phyloP scores from a whole-genome alignment of 1,140 invertebrate genomes.

The Drosophila eugracilis region DNA sequence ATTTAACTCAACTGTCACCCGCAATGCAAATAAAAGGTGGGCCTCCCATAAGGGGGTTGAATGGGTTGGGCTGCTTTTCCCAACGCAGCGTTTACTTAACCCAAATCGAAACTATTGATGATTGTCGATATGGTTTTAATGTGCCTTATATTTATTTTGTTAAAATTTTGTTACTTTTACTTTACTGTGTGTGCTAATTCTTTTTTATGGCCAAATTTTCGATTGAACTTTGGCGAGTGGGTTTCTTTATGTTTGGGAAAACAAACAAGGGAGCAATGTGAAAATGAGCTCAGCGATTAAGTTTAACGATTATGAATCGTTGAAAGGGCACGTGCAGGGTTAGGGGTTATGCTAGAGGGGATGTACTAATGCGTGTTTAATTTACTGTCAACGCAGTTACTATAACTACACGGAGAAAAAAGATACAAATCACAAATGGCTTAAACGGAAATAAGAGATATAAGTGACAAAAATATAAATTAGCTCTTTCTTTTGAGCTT shows the following conservation, averaged over 20 bases:
- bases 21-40: slow-evolving; percentile 74
- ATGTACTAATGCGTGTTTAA: slow-evolving; percentile 51
- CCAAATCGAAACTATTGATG: slow-evolving; percentile 45
- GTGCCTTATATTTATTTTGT: slow-evolving; percentile 68
- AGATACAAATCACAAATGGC: fast-evolving
- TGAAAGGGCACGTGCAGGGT: slow-evolving; percentile 46
- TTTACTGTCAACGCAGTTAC: slow-evolving; percentile 65
- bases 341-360: background rate
- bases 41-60: slow-evolving; percentile 12
- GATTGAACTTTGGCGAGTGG: slow-evolving; percentile 67
- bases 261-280: slow-evolving; percentile 61
- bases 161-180: slow-evolving; percentile 54
- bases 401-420: slow-evolving; percentile 1
- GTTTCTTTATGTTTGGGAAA: slow-evolving; percentile 55
- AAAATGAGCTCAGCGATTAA: slow-evolving; percentile 53
- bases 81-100: slow-evolving; percentile 63
- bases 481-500: too few species aligned
- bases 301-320: slow-evolving; percentile 73
- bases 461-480: too few species aligned
- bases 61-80: slow-evolving; percentile 12
- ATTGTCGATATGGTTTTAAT: slow-evolving; percentile 50
- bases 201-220: slow-evolving; percentile 67
- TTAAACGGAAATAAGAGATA: too few species aligned
- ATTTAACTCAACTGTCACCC: slow-evolving; percentile 57
- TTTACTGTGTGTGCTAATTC: slow-evolving; percentile 58